Base-by-base conservation (phyloP, 2,888 invertebrate species). In the Drosophila formosana region DNA sequence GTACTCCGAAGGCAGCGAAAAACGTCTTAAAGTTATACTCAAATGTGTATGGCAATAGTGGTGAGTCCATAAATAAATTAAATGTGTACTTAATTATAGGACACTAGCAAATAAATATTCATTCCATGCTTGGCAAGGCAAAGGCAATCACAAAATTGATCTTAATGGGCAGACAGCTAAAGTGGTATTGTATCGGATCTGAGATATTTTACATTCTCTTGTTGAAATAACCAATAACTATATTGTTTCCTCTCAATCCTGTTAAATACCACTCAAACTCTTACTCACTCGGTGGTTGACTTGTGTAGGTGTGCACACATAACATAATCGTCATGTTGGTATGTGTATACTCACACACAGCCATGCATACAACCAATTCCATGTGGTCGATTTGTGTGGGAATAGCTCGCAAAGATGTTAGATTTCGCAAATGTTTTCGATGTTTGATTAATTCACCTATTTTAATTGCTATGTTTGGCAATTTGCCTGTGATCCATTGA, bases 41-140 rank as follows among this genome's bases (percentile, higher is more conserved):
- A 92, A 95, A 96, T 96, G 96, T 96, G 96, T 96, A 96, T 96
- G 96, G 96, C 95, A 95, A 95, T 95, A 95, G 95, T 94, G 95
- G 96, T 96, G 93, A 95, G 96, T 94, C 4, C 3, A 62, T 25
- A 34, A 57, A 39, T 47, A n/a, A n/a, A 49, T 43, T 47, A n/a
- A n/a, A 49, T 43, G n/a, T 13, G 43, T 4, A 4, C 4, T 28
- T 32, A 47, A 43, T 25, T 5, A 25, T 32, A 8, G 18, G 18
- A 1, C 18, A 18, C 18, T 18, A 18, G 18, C 18, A 18, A 18
- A 18, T 18, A 18, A 18, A 18, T 18, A 18, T 18, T 18, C 18
- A 18, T 18, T 18, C 18, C 18, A 18, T 18, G 18, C 18, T 18
- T 18, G 2, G 18, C 18, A 18, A 18, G 18, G 18, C 18, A 18